Evolutionary conservation across 2,797 vertebrate genomes (phyloP), one percentile per base, ranked within the genome.

Genomic region (Malurus splendens): DNA sequence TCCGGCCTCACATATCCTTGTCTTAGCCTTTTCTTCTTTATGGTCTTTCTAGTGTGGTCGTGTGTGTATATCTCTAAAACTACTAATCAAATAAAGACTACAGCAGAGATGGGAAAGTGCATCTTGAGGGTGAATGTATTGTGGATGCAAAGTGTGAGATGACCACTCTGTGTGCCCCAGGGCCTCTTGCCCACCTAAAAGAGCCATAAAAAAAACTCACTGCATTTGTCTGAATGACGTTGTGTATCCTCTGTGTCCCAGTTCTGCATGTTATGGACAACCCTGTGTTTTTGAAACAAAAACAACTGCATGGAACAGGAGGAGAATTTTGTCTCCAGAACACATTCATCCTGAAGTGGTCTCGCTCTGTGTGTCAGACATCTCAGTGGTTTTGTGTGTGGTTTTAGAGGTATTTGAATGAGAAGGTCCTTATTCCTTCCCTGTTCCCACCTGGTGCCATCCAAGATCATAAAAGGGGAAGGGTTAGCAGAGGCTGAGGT

Each of bases 61-160:
- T 20, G 33, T 68, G 76, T 45, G 20, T 41, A 3, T 92, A 79
- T 87, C 91, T 94, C 93, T 95, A 93, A 95, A 96, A 94, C 90
- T 93, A 87, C 91, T 93, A 87, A 92, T 66, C 67, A 38, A 47
- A 28, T 82, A 55, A 55, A 84, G 82, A 55, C 65, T 66, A 12
- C 24, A 79, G 66, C 62, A 61, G 66, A 75, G 71, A 57, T 62
- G 24, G 64, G 54, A 61, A 87, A 59, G 62, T 48, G 82, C 68
- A 89, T 88, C 92, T 93, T 95, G 80, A 89, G 87, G 93, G 80
- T 93, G 90, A 93, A 94, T 90, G 87, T 93, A 61, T 82, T 87
- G 45, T 66, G 72, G 74, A 84, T 79, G 64, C 48, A 50, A 68
- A 89, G 56, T 62, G 9, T 65, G 65, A 76, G 45, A 16, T 81